Base-by-base conservation (phyloP, 2,797 vertebrate species). In the Neoniphon sammara region DNA sequence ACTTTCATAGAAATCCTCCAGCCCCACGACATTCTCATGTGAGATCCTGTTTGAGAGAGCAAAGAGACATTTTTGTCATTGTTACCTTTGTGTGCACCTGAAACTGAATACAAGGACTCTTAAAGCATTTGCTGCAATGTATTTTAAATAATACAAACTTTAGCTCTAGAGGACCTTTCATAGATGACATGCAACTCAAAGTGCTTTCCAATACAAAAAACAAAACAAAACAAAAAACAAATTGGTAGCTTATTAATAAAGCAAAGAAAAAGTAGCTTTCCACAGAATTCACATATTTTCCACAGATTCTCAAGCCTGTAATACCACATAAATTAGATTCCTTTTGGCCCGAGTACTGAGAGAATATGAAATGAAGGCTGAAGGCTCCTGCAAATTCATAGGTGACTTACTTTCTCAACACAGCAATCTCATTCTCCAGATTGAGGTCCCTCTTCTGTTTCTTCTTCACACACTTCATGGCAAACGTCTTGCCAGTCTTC, bases 401-500 rank as follows among this genome's bases (percentile, higher is more conserved):
- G 2, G 23, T 3, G 10, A 66, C 47, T 91, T 89, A 98, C 98
- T 94, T 98, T 76, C 95, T 96, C 89, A 99, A 44, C 81, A 99
- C 98, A 0, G 95, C 91, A 1, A 99, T 99, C 92, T 99, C 98
- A 0, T 99, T 99, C 90, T 99, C 97, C 89, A 99, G 89, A 73
- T 94, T 97, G 73, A 95, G 88, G 44, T 98, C 96, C 31, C 89
- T 87, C 81, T 95, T 96, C 50, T 95, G 96, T 60, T 94, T 94
- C 89, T 98, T 99, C 92, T 98, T 98, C 87, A 99, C 95, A 76
- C 98, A 99, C 77, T 99, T 99, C 89, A 99, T 94, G 53, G 98
- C 98, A 39, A 95, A 98, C 64, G 90, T 90, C 81, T 98, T 96
- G 1, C 96, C 96, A 0, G 97, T 97, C 86, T 95, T 94, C 77